These are phyloP conservation scores for Potamarius usumacintae DNA, from an alignment of 2,113 vertebrate species.

Conservation along the genomic window DNA sequence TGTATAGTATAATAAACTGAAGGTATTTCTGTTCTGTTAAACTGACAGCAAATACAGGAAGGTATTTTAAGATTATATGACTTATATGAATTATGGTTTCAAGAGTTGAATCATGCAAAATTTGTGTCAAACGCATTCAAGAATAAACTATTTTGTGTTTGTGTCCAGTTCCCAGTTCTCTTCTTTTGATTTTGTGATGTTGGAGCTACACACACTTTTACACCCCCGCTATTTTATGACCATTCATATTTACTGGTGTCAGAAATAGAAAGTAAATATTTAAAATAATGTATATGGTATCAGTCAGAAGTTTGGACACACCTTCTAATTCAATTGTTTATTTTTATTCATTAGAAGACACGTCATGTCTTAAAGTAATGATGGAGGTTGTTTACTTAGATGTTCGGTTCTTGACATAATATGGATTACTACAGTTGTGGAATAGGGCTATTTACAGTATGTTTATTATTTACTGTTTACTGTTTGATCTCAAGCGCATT, in stretches of 20 bases:
- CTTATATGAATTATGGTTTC: constrained; percentile 52
- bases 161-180: constrained; percentile 57
- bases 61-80: constrained; percentile 64
- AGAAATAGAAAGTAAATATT: background rate
- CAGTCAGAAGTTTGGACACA: too few species aligned
- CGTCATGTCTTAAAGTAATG: too few species aligned
- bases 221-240: background rate
- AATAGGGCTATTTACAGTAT: too few species aligned
- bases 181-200: background rate
- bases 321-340: too few species aligned
- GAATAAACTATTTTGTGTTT: constrained; percentile 66
- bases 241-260: background rate
- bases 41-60: constrained; percentile 49
- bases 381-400: too few species aligned
- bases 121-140: constrained; percentile 64
- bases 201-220: background rate
- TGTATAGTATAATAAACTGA: constrained; percentile 46
- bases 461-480: too few species aligned
- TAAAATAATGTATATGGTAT: background rate
- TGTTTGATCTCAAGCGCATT: too few species aligned
- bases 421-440: too few species aligned
- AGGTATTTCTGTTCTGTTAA: constrained; percentile 51
- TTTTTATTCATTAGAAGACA: too few species aligned
- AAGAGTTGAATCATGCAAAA: constrained; percentile 64
- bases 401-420: too few species aligned